Conservation (phyloP, 2,797 vertebrate species). For the Steatocranus sp. region DNA sequence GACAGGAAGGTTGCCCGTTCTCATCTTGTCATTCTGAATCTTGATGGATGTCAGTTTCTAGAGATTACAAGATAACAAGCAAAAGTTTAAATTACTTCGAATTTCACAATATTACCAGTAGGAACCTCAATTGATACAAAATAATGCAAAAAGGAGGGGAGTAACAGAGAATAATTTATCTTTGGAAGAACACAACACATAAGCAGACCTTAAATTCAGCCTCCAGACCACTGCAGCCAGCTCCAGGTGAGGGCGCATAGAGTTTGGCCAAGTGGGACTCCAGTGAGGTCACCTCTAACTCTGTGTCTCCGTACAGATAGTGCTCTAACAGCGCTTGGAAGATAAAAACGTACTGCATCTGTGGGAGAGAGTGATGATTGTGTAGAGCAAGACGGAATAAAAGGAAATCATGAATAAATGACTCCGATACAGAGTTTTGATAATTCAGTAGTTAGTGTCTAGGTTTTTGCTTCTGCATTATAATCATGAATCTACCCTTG, state of each 20-base stretch:
- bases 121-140: neutral
- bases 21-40: constrained; percentile 99
- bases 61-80: neutral
- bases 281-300: constrained; percentile 95
- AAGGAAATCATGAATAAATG: neutral
- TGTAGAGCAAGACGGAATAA: neutral
- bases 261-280: constrained; percentile 95
- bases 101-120: neutral
- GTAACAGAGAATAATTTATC: neutral
- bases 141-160: neutral
- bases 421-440: neutral
- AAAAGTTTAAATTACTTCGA: neutral
- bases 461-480: neutral
- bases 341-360: constrained; percentile 99
- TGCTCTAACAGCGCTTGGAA: constrained; percentile 98
- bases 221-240: constrained; percentile 91
- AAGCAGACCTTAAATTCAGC: constrained; percentile 92
- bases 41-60: constrained; percentile 98
- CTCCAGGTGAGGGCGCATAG: constrained; percentile 88
- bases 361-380: constrained; percentile 3
- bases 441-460: neutral
- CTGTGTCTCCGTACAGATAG: constrained; percentile 95
- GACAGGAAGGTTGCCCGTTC: constrained; percentile 93
- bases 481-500: neutral
- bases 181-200: neutral